phyloP scores from a whole-genome alignment of 2,888 invertebrate species.

The Amblyjoppa proteus region DNA sequence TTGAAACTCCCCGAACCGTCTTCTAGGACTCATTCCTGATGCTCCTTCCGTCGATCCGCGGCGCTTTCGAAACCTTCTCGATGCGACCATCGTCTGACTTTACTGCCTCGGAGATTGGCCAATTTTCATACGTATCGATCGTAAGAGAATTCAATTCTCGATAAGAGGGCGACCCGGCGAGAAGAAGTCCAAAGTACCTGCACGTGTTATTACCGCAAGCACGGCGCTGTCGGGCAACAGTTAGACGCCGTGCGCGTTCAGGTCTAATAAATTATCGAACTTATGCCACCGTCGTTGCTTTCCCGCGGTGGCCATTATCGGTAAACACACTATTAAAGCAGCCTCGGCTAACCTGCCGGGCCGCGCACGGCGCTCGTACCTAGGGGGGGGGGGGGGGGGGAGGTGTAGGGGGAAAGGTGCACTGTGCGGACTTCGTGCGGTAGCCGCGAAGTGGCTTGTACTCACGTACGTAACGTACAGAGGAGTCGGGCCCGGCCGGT shows the following conservation, averaged over 20 bases:
- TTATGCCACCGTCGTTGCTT: conserved; percentile 63
- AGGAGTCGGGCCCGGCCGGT: conserved; percentile 41
- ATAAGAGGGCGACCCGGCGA: not conserved
- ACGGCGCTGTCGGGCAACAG: conserved; percentile 27
- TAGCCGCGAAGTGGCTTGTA: conserved; percentile 31
- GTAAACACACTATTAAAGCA: conserved; percentile 77
- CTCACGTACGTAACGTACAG: conserved; percentile 41
- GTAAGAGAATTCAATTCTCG: not conserved
- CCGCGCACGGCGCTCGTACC: conserved; percentile 7
- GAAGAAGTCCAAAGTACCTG: not conserved
- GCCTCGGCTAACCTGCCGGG: conserved; percentile 38
- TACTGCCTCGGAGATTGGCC: not conserved
- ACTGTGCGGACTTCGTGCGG: not conserved
- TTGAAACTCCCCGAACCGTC: not conserved
- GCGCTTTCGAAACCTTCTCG: not conserved
- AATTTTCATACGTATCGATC: not conserved
- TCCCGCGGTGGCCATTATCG: conserved; percentile 76
- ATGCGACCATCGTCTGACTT: not conserved
- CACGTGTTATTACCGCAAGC: conserved; percentile 14
- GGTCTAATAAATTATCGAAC: conserved; percentile 67
- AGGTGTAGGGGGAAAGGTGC: conserved; percentile 26
- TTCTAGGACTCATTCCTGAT: not conserved
- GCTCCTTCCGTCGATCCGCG: not conserved
- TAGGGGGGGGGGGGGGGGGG: not conserved
- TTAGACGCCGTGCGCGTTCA: conserved; percentile 28